Conservation (phyloP, 1,140 invertebrate species). For the Drosophila tristis region DNA sequence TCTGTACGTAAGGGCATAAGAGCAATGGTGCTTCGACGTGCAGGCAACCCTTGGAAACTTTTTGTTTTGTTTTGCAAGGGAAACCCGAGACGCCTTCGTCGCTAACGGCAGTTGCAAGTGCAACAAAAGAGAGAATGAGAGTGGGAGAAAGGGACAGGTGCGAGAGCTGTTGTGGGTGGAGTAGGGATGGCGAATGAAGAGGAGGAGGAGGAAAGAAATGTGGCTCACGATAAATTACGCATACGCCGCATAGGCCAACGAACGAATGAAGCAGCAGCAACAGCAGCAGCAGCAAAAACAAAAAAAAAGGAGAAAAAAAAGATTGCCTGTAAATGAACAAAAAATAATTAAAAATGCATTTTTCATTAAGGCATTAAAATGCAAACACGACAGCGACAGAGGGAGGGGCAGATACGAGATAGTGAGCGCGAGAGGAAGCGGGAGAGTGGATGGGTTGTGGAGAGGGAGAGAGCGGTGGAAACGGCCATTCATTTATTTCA, state of each 20-base stretch:
- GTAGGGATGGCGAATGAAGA: too few relatives aligned
- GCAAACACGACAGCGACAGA: constrained; percentile 20
- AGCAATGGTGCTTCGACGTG: too few relatives aligned
- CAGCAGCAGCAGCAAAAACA: constrained; percentile 1
- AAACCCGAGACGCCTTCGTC: constrained; percentile 25
- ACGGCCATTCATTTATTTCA: constrained; percentile 77
- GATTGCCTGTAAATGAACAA: constrained; percentile 71
- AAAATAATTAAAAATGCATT: constrained; percentile 82
- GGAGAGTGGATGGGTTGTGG: too few relatives aligned
- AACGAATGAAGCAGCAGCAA: constrained; percentile 31
- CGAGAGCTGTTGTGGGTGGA: neutral
- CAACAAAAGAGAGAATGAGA: neutral
- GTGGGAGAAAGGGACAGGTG: neutral
- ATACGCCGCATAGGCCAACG: constrained; percentile 74
- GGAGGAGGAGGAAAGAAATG: constrained; percentile 29
- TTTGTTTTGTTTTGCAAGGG: constrained; percentile 15
- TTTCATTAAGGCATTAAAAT: constrained; percentile 80
- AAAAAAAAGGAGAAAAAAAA: constrained; percentile 13
- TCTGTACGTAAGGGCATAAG: too few relatives aligned
- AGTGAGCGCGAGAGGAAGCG: neutral
- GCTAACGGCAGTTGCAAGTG: constrained; percentile 20
- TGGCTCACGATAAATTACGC: constrained; percentile 67
- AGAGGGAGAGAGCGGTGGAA: constrained; percentile 4
- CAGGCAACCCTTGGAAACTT: too few relatives aligned
- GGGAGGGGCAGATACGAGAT: constrained; percentile 1